Conservation (phyloP, 30 jellyfish, hydroid and myxozoan species). For the Cassiopea xamachana region DNA sequence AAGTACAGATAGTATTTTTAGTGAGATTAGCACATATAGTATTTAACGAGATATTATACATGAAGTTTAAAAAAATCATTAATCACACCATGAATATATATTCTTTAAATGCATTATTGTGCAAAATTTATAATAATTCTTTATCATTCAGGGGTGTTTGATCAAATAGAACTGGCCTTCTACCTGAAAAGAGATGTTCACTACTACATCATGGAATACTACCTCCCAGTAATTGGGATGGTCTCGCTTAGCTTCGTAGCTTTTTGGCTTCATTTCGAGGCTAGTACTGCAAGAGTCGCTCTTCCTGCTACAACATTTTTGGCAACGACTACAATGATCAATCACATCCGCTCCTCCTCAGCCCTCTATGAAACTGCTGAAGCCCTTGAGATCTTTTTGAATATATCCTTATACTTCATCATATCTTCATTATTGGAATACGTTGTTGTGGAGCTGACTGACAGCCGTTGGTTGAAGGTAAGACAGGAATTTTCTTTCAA, state of each 20-base stretch:
- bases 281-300: conserved; percentile 87
- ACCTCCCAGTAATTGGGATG: conserved; percentile 72
- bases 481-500: not conserved
- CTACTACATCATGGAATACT: conserved; percentile 71
- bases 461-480: conserved; percentile 13
- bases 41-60: too few relatives aligned
- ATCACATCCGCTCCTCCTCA: conserved; percentile 59
- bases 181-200: conserved; percentile 46
- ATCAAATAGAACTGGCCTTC: conserved; percentile 38
- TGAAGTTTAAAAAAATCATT: too few relatives aligned
- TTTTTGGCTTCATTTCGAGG: conserved; percentile 81
- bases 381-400: conserved; percentile 69
- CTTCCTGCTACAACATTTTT: conserved; percentile 79
- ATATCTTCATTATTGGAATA: conserved; percentile 62
- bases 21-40: too few relatives aligned
- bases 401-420: conserved; percentile 57
- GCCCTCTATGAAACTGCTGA: conserved; percentile 34
- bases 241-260: conserved; percentile 75
- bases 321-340: conserved; percentile 56
- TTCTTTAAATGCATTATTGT: too few relatives aligned
- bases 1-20: too few relatives aligned
- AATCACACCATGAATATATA: too few relatives aligned
- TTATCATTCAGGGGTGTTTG: conserved; percentile 43
- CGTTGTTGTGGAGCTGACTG: conserved; percentile 62
- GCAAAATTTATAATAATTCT: too few relatives aligned